Evolutionary conservation across 2,888 invertebrate genomes (phyloP), one percentile per base, ranked within the genome.

Genomic region (Gryllus longicercus): DNA sequence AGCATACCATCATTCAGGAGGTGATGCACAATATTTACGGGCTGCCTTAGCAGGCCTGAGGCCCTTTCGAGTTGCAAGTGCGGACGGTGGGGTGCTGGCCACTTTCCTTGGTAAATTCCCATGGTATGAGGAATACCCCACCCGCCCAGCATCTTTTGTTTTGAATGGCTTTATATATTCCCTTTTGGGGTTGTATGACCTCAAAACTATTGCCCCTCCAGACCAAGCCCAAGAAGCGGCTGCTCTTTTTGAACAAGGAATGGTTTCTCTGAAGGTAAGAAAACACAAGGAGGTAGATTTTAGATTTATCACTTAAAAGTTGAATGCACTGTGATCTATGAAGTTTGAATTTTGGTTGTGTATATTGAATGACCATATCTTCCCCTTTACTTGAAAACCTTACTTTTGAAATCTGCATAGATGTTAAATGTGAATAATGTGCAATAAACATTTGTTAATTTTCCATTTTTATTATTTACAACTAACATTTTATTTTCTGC

Each of bases 111-210:
- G 94, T 84, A 93, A 93, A 86, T 94, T 93, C 85, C 91, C 93
- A 80, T 99, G 98, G 98, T 99, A 97, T 86, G 99, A 99, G 86
- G 99, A 99, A 87, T 99, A 99, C 88, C 99, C 99, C 1, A 99
- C 99, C 0, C 93, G 92, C 80, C 99, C 99, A 0, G 92, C 97
- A 8, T 93, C 96, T 0, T 98, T 97, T 88, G 98, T 99, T 16
- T 91, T 99, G 49, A 99, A 99, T 88, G 99, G 99, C 76, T 99
- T 99, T 89, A 97, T 99, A 85, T 99, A 98, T 88, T 96, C 99
- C 0, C 89, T 99, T 11, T 91, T 99, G 81, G 99, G 99, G 1
- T 90, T 99, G 16, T 98, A 98, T 87, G 99, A 99, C 89, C 89
- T 99, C n/a, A 93, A 94, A 87, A 91, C 91, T 78, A 92, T 94